A percentile compares a stretch with the other conserved stretches of the same genome.
These are phyloP conservation scores for Nanorana parkeri DNA, from an alignment of 2,113 vertebrate species.

Conservation along the genomic window DNA sequence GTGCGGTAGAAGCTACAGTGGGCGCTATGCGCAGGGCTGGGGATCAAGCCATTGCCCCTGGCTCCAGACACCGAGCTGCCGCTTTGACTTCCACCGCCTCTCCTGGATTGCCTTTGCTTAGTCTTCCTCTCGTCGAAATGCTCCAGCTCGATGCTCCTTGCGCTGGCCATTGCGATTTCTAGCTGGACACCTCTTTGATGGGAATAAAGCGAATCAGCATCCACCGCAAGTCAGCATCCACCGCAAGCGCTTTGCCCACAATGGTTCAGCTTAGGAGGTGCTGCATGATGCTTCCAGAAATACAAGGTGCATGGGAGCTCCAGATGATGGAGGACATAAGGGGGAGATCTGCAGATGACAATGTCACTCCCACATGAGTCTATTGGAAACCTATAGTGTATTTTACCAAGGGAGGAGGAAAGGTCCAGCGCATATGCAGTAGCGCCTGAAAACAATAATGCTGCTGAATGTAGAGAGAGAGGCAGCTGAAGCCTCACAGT, in stretches of 20 bases:
- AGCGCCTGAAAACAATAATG: not conserved
- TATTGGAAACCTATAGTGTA: not conserved
- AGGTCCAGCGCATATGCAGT: not conserved
- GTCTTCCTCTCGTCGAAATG: constrained; percentile 95
- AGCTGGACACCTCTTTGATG: constrained; percentile 46
- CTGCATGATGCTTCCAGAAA: not conserved
- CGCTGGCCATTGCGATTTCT: constrained; percentile 75
- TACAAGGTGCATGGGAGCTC: not conserved
- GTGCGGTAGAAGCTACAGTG: constrained; percentile 97
- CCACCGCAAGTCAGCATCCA: not conserved
- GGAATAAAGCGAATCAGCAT: not conserved
- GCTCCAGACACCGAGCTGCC: constrained; percentile 74
- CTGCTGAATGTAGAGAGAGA: not conserved
- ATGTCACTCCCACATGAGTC: constrained; percentile 33
- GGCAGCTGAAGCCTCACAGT: constrained; percentile 3
- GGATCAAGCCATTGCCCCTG: constrained; percentile 82
- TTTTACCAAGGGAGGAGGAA: not conserved
- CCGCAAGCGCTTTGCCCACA: not conserved
- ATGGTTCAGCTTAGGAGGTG: not conserved
- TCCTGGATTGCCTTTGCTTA: constrained; percentile 76
- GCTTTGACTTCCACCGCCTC: constrained; percentile 73
- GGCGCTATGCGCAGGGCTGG: constrained; percentile 96
- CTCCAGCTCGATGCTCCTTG: constrained; percentile 89
- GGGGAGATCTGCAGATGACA: not conserved
- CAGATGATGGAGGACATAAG: not conserved